Base-by-base conservation (phyloP, 1,140 invertebrate species). In the Rhagoletis zephyria region DNA sequence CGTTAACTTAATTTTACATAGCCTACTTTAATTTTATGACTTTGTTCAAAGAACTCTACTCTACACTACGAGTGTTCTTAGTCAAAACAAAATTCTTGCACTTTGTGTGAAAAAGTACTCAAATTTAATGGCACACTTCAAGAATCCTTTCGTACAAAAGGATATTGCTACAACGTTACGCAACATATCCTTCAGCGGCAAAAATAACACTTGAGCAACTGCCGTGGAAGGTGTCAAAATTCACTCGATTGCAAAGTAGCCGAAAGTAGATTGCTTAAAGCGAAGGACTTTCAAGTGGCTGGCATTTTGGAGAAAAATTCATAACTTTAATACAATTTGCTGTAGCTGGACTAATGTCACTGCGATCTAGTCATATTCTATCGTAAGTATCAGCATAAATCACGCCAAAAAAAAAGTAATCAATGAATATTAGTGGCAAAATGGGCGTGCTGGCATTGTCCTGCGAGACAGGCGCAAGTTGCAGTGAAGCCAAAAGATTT, bases 121-220 rank as follows among this genome's bases (percentile, higher is more conserved):
- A 86, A 40, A 59, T 86, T 86, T 63, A 61, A 86, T 86, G 30
- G 85, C 85, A 86, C 85, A 65, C 85, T 86, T 86, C 60, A 86
- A 86, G 19, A 65, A 61, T 65, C 85, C 85, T 61, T 63, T n/a
- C 60, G 48, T 56, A 81, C 3, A 63, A 30, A 63, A 63, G 61
- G 16, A n/a, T 51, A 56, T n/a, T 30, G 7, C 19, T 81, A 10
- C 74, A n/a, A 59, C 16, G 40, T 1, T 3, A 10, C 19, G 48
- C 51, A 61, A 40, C 30, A 30, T 63, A 60, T 45, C 40, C 30
- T 86, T 2, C 3, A 3, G 63, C 60, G 1, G 63, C 60, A 63
- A 51, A 86, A 64, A 45, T 86, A 30, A n/a, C 45, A 81, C 1
- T 81, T 77, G 48, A 9, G 45, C 16, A 6, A 56, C 48, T 81